These are phyloP conservation scores for Herminia tarsipennalis DNA, from an alignment of 2,888 invertebrate genomes.

Conservation along the genomic window DNA sequence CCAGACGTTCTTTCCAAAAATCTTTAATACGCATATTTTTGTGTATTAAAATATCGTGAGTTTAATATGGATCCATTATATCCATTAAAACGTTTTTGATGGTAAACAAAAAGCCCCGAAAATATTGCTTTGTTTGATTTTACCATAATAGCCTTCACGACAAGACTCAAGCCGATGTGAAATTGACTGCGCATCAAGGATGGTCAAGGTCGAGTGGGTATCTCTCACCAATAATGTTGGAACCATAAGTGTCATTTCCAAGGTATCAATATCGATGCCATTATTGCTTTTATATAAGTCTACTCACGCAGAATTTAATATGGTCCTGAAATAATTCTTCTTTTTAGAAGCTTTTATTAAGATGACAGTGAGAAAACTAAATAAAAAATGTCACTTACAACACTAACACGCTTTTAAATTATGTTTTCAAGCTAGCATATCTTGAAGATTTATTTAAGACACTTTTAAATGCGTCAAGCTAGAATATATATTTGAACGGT, in stretches of 20 bases:
- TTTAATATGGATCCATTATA: too few species aligned
- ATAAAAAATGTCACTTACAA: too few species aligned
- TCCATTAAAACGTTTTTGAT: too few species aligned
- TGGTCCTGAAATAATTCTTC: too few species aligned
- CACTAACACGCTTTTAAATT: background rate
- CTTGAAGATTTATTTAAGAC: background rate
- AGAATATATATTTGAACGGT: slow-evolving; percentile 17
- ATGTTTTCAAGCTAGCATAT: background rate
- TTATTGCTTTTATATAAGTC: slow-evolving; percentile 18
- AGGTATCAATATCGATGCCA: slow-evolving; percentile 19
- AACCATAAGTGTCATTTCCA: slow-evolving; percentile 11
- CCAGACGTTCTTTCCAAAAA: too few species aligned
- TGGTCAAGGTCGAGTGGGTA: slow-evolving; percentile 58
- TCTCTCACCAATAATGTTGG: slow-evolving; percentile 26
- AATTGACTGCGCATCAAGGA: slow-evolving; percentile 64
- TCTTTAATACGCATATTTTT: too few species aligned
- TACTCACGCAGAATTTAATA: slow-evolving; percentile 3
- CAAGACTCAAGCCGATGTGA: slow-evolving; percentile 32
- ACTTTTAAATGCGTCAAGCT: background rate
- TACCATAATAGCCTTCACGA: background rate
- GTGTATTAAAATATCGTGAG: too few species aligned
- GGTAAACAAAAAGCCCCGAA: too few species aligned
- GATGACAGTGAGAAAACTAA: background rate
- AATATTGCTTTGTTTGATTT: too few species aligned
- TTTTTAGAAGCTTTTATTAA: too few species aligned